Base-by-base conservation (phyloP, 1,140 invertebrate genomes). In the Dolichoris vasculosae region DNA sequence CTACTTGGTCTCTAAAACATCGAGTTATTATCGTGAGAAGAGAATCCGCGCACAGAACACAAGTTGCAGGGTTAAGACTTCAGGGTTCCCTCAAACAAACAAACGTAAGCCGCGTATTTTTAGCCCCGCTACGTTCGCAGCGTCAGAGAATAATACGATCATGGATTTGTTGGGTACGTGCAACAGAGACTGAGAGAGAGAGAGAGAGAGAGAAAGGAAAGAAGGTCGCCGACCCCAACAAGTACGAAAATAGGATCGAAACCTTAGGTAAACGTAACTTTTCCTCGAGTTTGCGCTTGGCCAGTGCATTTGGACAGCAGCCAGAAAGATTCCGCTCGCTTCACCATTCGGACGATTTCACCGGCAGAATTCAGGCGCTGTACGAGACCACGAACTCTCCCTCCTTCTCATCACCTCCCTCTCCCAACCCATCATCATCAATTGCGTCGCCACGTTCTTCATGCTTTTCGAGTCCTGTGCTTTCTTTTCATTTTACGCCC, bases 231-330 rank as follows among this genome's bases (percentile, higher is more conserved):
- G 91, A 91, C 90, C 89, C 88, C 87, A 80, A 87, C 84, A 83
- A 23, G 32, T 89, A 90, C 91, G 88, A 88, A 92, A 92, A 92
- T 91, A 91, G 91, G 89, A 88, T 90, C 87, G 90, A 90, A 91
- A 91, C 88, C 89, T 91, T 90, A 91, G 90, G 88, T 92, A 91
- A 92, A 91, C 89, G 89, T 88, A 90, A 91, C 90, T 91, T 90
- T 91, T 91, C 91, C 88, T 89, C 84, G 88, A 88, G 85, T 88
- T 88, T 77, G 85, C 85, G 71, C 40, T 46, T 20, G 82, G 43
- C 80, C 78, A 79, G 85, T 87, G 87, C 83, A 88, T 81, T 87
- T 85, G 87, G 88, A 89, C 84, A 17, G 2, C 13, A 11, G 81
- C 85, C 91, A 91, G 38, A 90, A 90, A 92, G 90, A 91, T 91